Evolutionary conservation across 35 echinoderm and acorn worm species (phyloP).

Genomic region (Lytechinus pictus): DNA sequence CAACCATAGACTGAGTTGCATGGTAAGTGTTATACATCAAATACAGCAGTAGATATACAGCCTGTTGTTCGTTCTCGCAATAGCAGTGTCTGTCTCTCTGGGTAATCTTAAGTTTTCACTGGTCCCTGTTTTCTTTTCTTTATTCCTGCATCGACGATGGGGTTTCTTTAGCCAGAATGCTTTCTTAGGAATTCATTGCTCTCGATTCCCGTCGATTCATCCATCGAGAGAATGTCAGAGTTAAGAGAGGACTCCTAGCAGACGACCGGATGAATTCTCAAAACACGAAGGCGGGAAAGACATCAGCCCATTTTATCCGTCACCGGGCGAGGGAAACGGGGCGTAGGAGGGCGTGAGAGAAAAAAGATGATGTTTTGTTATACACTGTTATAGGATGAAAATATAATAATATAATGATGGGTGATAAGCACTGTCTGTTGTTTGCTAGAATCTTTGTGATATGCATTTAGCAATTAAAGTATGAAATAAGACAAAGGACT

Average conservation of each 20-base stretch:
- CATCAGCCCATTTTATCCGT: conserved; percentile 36
- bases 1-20: neutral
- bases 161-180: neutral
- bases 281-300: conserved; percentile 8
- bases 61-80: neutral
- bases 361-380: neutral
- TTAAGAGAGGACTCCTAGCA: conserved; percentile 22
- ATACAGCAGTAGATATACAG: neutral
- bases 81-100: neutral
- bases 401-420: neutral
- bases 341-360: conserved; percentile 30
- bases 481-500: too few relatives aligned
- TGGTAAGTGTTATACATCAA: conserved; percentile 3
- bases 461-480: too few relatives aligned
- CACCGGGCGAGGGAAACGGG: neutral
- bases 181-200: conserved; percentile 45
- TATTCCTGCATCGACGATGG: conserved; percentile 8
- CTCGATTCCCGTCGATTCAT: conserved; percentile 42
- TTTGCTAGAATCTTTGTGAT: too few relatives aligned
- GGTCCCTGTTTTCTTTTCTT: neutral
- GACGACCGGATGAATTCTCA: conserved; percentile 34
- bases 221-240: conserved; percentile 37
- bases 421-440: neutral
- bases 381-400: too few relatives aligned
- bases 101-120: neutral